Base-by-base conservation (phyloP, 2,888 invertebrate species). In the Globia sparganii region DNA sequence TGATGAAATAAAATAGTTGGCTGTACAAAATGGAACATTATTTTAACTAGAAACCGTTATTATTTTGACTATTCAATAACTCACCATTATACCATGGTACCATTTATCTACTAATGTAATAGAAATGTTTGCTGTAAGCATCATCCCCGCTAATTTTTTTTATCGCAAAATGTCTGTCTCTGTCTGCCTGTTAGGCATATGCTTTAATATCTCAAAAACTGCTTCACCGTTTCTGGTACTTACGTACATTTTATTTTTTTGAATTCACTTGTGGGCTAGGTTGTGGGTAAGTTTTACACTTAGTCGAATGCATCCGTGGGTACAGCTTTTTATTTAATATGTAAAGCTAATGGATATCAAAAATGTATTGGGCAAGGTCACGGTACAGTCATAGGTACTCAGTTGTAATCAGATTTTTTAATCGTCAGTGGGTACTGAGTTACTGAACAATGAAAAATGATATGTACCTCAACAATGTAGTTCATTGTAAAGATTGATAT, bases 1-100 rank as follows among this genome's bases (percentile, higher is more conserved):
- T 65, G 67, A 77, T 82, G 72, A 72, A 83, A 82, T 72, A 56
- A 76, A 73, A 83, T 73, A 75, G 62, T 80, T 81, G 49, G 59
- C 31, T 40, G 59, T 84, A 65, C 37, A 40, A 53, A 78, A 58
- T 53, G 34, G 62, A 34, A 21, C 34, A 53, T 71, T 70, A 15
- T 46, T 40, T 56, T 46, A 62, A 58, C 18, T 58, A 34, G 31
- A 56, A 67, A 67, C 56, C 18, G 25, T 62, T 18, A 49, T 37
- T 31, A 56, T 31, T 61, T 53, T 15, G 28, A 37, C 25, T 18
- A 56, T 25, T 49, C 28, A 21, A 72, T 43, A 28, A 37, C 8
- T 46, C 43, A 21, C 25, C 3, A 18, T 34, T 34, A 34, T 34
- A 43, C 6, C 18, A 43, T 15, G 15, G 15, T 15, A 43, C 43